Evolutionary conservation across 2,113 vertebrate genomes (phyloP).

Genomic region (Sebastes fasciatus): DNA sequence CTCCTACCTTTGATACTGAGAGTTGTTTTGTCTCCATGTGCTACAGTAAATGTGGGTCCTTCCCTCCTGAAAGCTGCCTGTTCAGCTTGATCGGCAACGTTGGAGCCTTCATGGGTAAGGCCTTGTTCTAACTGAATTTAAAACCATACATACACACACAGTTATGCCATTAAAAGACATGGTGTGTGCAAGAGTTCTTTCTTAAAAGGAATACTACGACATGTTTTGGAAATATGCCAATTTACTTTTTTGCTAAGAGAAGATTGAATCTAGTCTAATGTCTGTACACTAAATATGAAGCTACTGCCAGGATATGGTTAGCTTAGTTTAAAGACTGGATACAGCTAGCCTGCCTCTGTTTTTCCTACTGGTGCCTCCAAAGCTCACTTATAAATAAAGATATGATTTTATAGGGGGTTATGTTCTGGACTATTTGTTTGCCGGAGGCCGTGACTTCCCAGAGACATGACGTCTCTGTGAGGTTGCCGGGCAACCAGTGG

Average conservation of each 20-base stretch:
- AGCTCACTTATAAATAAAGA: background rate
- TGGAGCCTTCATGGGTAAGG: conserved; percentile 95
- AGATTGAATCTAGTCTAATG: background rate
- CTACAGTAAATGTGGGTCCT: conserved; percentile 92
- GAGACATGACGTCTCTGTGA: background rate
- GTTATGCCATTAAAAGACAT: background rate
- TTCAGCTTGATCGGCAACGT: conserved; percentile 95
- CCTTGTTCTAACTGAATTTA: background rate
- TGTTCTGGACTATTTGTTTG: background rate
- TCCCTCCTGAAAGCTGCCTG: conserved; percentile 93
- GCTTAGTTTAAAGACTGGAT: background rate
- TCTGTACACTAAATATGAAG: background rate
- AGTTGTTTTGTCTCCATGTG: conserved; percentile 23
- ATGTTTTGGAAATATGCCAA: background rate
- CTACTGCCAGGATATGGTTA: background rate
- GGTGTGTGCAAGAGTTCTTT: background rate
- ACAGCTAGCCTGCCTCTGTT: background rate
- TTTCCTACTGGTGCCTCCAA: background rate
- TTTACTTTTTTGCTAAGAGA: background rate
- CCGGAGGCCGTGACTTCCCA: background rate
- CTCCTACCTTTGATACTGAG: background rate
- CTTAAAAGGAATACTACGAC: background rate
- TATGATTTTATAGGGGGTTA: background rate
- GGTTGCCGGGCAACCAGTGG: background rate
- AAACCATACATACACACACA: background rate